Conservation (phyloP, 1,140 invertebrate species). For the Magallana gigas region DNA sequence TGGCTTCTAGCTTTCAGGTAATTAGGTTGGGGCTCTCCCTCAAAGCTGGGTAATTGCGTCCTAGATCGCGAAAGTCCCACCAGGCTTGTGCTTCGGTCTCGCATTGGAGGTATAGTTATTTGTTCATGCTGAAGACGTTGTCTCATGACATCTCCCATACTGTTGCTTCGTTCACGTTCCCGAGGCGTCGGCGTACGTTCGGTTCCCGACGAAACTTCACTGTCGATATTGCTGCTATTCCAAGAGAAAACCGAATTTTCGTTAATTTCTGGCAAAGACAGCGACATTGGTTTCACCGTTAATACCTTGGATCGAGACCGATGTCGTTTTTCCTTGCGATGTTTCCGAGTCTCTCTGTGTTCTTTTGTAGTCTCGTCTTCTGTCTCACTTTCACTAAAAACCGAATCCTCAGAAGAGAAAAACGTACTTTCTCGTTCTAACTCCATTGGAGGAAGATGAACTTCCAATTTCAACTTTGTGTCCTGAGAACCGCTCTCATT, state of each 20-base stretch:
- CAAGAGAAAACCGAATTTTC: not conserved
- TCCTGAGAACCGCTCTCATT: not conserved
- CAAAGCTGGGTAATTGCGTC: not conserved
- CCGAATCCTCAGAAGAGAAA: not conserved
- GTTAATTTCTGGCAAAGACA: slow-evolving; percentile 9
- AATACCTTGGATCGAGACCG: not conserved
- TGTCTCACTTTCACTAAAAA: slow-evolving; percentile 22
- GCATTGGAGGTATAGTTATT: not conserved
- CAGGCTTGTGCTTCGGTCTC: not conserved
- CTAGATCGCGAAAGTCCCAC: not conserved
- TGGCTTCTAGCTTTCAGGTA: not conserved
- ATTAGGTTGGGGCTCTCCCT: not conserved
- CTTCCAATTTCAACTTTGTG: not conserved
- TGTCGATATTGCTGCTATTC: not conserved
- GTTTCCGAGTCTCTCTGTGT: not conserved
- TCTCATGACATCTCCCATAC: not conserved
- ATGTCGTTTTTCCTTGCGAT: not conserved
- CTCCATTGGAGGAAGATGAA: not conserved
- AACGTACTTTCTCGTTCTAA: not conserved
- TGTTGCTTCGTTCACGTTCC: slow-evolving; percentile 4
- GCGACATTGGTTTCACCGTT: not conserved
- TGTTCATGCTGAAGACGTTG: not conserved
- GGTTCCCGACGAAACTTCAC: not conserved
- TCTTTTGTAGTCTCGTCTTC: not conserved
- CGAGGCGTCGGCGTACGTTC: not conserved